These are phyloP conservation scores for Cavia porcellus DNA, from an alignment of 2,113 vertebrate genomes.

Conservation along the genomic window DNA sequence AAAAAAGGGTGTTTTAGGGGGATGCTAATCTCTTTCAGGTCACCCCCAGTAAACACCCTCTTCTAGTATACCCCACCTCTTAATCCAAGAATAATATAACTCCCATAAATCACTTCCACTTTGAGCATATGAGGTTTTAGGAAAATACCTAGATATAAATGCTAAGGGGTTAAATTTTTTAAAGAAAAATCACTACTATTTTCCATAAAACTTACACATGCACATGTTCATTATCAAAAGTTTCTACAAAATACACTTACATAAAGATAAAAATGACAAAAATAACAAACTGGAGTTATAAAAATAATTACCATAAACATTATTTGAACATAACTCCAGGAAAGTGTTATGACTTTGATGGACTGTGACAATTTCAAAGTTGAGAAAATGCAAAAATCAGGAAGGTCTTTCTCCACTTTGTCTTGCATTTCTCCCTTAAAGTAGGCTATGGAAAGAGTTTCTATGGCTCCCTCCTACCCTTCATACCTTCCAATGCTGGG, in stretches of 20 bases:
- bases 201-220: background rate
- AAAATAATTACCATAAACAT: background rate
- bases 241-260: background rate
- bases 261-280: background rate
- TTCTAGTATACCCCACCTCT: background rate
- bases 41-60: background rate
- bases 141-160: background rate
- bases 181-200: background rate
- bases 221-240: background rate
- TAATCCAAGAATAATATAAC: background rate
- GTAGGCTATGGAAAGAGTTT: too few relatives aligned
- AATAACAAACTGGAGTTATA: background rate
- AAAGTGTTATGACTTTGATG: background rate
- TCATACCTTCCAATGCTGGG: background rate
- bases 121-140: background rate
- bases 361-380: background rate
- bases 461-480: background rate
- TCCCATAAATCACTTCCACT: background rate
- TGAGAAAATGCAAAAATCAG: background rate
- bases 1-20: background rate
- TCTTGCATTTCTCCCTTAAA: background rate
- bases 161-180: background rate
- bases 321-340: background rate
- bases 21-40: background rate
- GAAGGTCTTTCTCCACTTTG: background rate